phyloP scores from a whole-genome alignment of 2,113 vertebrate species.

The Poeciliopsis prolifica region DNA sequence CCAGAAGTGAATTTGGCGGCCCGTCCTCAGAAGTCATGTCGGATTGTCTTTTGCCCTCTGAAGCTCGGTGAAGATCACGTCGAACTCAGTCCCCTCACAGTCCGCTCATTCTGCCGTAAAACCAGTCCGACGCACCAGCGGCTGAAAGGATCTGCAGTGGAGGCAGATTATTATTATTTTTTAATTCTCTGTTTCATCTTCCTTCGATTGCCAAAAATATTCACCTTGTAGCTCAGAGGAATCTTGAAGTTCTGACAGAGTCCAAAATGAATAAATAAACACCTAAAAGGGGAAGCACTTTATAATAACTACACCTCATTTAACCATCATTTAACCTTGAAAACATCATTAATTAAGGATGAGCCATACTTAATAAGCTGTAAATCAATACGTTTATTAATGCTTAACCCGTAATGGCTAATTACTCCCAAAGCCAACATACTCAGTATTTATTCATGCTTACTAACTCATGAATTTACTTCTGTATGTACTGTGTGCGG shows the following conservation, averaged over 20 bases:
- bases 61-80: constrained; percentile 42
- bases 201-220: neutral
- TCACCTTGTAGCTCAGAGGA: neutral
- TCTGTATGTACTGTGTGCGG: too few relatives aligned
- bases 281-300: neutral
- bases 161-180: neutral
- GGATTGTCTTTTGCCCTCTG: constrained; percentile 44
- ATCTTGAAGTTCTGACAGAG: neutral
- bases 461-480: too few relatives aligned
- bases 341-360: too few relatives aligned
- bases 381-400: too few relatives aligned
- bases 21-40: constrained; percentile 6
- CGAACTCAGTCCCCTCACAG: constrained; percentile 16
- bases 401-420: too few relatives aligned
- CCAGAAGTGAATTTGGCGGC: neutral
- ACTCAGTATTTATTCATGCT: too few relatives aligned
- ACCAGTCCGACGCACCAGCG: neutral
- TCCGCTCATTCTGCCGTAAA: neutral
- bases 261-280: neutral
- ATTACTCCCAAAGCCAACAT: too few relatives aligned
- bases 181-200: neutral
- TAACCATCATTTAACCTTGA: too few relatives aligned
- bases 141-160: neutral
- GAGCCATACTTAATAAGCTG: too few relatives aligned
- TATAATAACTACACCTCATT: too few relatives aligned